Base-by-base conservation (phyloP, 2,113 vertebrate species). In the Dipodomys stephensi region DNA sequence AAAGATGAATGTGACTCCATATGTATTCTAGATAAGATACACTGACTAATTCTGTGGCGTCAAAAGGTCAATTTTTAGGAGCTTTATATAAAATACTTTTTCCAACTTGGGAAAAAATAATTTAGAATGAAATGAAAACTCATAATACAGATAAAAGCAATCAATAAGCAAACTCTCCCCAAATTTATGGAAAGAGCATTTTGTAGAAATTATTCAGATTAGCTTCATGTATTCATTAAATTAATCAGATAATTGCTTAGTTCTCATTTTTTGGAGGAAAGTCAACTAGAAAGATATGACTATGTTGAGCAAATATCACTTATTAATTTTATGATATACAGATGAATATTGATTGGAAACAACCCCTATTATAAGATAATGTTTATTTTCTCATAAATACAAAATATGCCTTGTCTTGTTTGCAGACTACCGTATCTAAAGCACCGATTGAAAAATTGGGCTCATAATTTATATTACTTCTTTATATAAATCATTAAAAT, bases 111-210 rank as follows among this genome's bases (percentile, higher is more conserved):
- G 49, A 65, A 60, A 95, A 81, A 73, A 53, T 15, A 72, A 30
- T 91, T n/a, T 22, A 89, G 27, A 87, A 3, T 68, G n/a, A 95
- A 93, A 80, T 86, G 6, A 90, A 96, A 82, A 84, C 3, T 84
- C 10, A 23, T 62, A 88, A 76, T 74, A 18, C 23, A 92, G 69
- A 81, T 77, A 87, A 82, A 93, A 84, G 9, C 23, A 82, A 95
- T 78, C 8, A 83, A 60, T 91, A 88, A 83, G 11, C 23, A 73
- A 27, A 0, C 13, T 13, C 19, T 92, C 23, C 22, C 32, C 57
- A 49, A 44, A 19, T 79, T 92, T 87, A 91, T 64, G 27, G 65
- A 27, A 49, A 95, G 96, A 79, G 2, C 2, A 46, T 65, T 93
- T 71, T 5, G 5, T 49, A 25, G 32, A 72, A 82, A 85, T 87